A percentile compares a stretch with the other conserved stretches of the same genome.
phyloP scores from a whole-genome alignment of 2,888 invertebrate species.

The Crossocerus cetratus region DNA sequence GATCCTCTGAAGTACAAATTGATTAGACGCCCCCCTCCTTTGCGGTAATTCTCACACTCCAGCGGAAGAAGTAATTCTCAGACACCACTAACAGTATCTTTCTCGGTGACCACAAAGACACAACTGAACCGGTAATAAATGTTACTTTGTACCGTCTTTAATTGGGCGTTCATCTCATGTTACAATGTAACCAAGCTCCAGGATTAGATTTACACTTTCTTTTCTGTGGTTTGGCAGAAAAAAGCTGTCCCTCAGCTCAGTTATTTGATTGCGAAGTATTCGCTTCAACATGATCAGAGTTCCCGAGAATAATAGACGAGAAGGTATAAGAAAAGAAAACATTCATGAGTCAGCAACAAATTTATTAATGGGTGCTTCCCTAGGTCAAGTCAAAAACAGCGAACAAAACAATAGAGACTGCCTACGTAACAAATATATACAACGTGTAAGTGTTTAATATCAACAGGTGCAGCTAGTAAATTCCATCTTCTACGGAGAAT shows the following conservation, averaged over 20 bases:
- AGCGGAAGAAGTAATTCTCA: neutral
- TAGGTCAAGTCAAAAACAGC: neutral
- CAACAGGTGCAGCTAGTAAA: neutral
- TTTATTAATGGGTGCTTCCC: neutral
- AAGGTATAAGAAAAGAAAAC: neutral
- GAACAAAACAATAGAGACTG: neutral
- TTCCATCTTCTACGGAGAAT: neutral
- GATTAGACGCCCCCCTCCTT: no score
- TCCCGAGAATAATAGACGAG: neutral
- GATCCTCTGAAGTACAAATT: no score
- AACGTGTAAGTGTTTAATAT: neutral
- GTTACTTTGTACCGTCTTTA: neutral
- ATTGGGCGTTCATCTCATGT: neutral
- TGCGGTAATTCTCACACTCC: no score
- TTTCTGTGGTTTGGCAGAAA: neutral
- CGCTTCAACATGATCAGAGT: no score
- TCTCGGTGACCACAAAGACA: neutral
- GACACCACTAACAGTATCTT: neutral
- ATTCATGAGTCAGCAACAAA: neutral
- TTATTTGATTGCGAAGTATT: no score
- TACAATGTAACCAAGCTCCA: no score
- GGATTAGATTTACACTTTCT: no score
- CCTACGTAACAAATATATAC: neutral
- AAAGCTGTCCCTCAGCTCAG: neutral
- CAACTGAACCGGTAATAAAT: neutral